phyloP scores from a whole-genome alignment of 2,113 vertebrate genomes.

The Argyrosomus japonicus region DNA sequence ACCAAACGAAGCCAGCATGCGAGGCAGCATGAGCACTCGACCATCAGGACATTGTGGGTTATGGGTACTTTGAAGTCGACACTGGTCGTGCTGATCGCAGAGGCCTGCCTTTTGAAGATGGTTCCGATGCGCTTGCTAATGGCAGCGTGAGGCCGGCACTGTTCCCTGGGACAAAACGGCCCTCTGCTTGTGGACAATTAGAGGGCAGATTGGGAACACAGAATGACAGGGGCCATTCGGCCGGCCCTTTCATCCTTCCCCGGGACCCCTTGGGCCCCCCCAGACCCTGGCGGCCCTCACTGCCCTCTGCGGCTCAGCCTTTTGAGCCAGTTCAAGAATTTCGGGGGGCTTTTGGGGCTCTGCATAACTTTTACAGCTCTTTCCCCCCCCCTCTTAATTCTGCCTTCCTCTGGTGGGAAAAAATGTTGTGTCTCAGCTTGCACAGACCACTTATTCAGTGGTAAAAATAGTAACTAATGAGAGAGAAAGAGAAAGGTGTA shows the following conservation, averaged over 20 bases:
- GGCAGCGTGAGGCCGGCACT: constrained; percentile 81
- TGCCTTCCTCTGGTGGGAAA: constrained; percentile 68
- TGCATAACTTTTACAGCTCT: constrained; percentile 73
- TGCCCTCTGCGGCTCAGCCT: constrained; percentile 67
- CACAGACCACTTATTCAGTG: constrained; percentile 52
- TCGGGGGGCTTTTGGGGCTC: constrained; percentile 67
- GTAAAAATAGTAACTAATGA: constrained; percentile 65
- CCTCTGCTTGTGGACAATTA: constrained; percentile 85
- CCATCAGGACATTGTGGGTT: constrained; percentile 72
- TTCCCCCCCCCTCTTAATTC: constrained; percentile 45
- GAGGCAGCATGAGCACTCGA: constrained; percentile 70
- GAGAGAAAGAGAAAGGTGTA: constrained; percentile 30
- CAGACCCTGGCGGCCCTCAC: constrained; percentile 62
- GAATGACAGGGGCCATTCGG: constrained; percentile 81
- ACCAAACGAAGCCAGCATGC: constrained; percentile 66
- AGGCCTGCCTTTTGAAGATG: constrained; percentile 83
- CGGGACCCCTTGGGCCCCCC: constrained; percentile 60
- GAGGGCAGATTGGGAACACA: constrained; percentile 82
- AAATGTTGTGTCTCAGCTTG: constrained; percentile 62
- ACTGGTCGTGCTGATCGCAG: constrained; percentile 70
- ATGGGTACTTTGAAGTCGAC: constrained; percentile 80
- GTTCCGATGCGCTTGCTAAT: constrained; percentile 82
- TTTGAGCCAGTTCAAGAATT: constrained; percentile 84
- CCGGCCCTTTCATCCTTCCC: constrained; percentile 78
- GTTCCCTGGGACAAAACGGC: constrained; percentile 82